Evolutionary conservation across 1,140 invertebrate species (phyloP).

Genomic region (Phymorhynchus buccinoides): DNA sequence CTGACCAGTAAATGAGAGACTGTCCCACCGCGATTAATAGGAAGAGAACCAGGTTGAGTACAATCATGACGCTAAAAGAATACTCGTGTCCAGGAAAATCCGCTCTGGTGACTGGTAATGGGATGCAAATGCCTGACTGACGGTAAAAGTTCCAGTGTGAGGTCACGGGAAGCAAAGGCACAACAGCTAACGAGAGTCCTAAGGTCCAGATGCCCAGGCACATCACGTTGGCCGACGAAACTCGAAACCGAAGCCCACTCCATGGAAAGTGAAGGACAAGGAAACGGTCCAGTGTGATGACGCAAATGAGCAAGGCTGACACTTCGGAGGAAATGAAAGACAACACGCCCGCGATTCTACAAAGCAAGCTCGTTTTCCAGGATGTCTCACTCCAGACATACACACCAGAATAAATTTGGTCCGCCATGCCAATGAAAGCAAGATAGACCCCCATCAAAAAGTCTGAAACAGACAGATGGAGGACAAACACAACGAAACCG

Average conservation of each 20-base stretch:
- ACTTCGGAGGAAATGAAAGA: background rate
- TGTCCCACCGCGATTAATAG: background rate
- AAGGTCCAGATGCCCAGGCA: background rate
- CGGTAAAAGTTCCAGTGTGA: conserved; percentile 18
- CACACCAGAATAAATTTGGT: background rate
- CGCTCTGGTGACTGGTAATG: background rate
- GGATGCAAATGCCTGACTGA: conserved; percentile 19
- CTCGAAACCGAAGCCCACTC: background rate
- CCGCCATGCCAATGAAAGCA: background rate
- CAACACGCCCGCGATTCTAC: background rate
- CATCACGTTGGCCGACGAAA: background rate
- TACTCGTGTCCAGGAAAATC: background rate
- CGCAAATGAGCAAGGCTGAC: background rate
- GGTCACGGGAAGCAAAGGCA: conserved; percentile 4
- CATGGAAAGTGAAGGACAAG: background rate
- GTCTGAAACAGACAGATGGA: background rate
- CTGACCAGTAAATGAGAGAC: background rate
- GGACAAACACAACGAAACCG: background rate
- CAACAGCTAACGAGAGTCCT: background rate
- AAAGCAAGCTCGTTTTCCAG: background rate
- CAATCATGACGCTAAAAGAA: background rate
- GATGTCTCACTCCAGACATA: background rate
- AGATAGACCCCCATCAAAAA: background rate
- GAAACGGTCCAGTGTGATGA: background rate
- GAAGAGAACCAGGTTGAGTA: background rate